Conservation (phyloP, 2,113 vertebrate species). For the Phyllostomus discolor region DNA sequence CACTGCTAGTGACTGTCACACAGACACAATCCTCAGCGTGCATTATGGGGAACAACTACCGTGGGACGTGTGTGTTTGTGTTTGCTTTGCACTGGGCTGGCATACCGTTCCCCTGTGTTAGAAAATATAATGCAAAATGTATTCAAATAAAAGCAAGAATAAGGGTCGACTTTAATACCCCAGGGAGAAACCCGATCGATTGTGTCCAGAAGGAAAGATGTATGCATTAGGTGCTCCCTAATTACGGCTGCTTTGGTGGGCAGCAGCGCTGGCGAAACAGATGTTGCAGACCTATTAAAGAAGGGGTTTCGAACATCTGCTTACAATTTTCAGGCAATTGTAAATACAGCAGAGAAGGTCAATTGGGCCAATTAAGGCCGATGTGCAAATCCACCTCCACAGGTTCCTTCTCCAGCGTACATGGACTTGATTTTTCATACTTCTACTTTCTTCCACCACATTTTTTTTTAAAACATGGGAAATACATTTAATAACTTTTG, state of each 20-base stretch:
- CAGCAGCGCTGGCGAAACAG: slow-evolving; percentile 80
- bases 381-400: slow-evolving; percentile 89
- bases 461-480: slow-evolving; percentile 85
- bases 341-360: slow-evolving; percentile 93
- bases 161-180: slow-evolving; percentile 70
- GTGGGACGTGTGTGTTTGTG: not conserved
- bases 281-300: slow-evolving; percentile 88
- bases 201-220: slow-evolving; percentile 73
- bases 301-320: slow-evolving; percentile 90
- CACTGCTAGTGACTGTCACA: not conserved
- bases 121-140: slow-evolving; percentile 70
- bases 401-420: slow-evolving; percentile 83
- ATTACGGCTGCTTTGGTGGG: slow-evolving; percentile 85
- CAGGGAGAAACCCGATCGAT: slow-evolving; percentile 75
- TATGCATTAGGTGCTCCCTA: slow-evolving; percentile 76
- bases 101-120: slow-evolving; percentile 43
- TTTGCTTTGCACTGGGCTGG: not conserved
- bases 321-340: slow-evolving; percentile 97
- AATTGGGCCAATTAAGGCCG: slow-evolving; percentile 94
- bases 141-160: slow-evolving; percentile 76
- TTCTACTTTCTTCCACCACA: slow-evolving; percentile 42
- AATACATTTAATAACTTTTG: slow-evolving; percentile 88
- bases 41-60: not conserved
- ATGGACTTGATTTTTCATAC: slow-evolving; percentile 65
- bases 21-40: not conserved